phyloP scores from a whole-genome alignment of 2,888 invertebrate species.

The Nomada ruficornis region DNA sequence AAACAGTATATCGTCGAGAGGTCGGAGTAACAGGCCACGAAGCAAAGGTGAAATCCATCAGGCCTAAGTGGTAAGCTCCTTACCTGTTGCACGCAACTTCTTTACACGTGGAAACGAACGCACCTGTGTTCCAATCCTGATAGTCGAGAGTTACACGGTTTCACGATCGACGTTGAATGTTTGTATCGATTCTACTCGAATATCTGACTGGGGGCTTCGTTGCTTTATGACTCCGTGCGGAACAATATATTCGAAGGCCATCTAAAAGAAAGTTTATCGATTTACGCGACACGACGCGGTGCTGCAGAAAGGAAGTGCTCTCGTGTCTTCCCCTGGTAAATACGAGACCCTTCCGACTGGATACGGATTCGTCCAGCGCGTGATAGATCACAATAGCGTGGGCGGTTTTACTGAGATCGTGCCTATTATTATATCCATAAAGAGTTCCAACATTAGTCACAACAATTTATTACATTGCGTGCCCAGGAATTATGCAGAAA shows the following conservation, averaged over 20 bases:
- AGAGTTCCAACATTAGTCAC: not conserved
- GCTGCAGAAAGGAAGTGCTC: conserved; percentile 51
- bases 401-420: conserved; percentile 14
- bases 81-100: conserved; percentile 61
- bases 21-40: no score
- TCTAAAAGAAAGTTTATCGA: conserved; percentile 54
- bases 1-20: no score
- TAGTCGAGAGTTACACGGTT: not conserved
- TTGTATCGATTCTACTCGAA: not conserved
- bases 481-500: not conserved
- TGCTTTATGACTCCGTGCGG: conserved; percentile 10
- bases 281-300: conserved; percentile 34
- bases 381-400: conserved; percentile 27
- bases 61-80: not conserved
- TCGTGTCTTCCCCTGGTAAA: conserved; percentile 40
- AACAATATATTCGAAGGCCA: conserved; percentile 49
- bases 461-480: not conserved
- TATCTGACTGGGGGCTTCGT: not conserved
- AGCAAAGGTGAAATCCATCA: no score
- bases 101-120: conserved; percentile 31
- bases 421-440: not conserved
- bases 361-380: conserved; percentile 40
- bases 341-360: conserved; percentile 50
- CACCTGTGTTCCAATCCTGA: not conserved
- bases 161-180: conserved; percentile 12